phyloP scores from a whole-genome alignment of 1,140 invertebrate genomes.

The Leptinotarsa defecta region DNA sequence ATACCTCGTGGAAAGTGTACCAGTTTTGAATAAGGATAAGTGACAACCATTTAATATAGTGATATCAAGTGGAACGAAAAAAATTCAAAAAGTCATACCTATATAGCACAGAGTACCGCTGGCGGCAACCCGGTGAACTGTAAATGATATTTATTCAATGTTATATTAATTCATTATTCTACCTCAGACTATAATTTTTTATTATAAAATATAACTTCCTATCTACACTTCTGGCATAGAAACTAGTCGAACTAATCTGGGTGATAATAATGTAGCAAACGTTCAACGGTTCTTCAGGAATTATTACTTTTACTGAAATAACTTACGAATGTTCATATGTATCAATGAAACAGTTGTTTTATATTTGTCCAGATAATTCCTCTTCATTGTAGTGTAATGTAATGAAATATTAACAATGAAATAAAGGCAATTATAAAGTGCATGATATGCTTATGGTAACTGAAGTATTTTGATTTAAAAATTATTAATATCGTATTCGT shows the following conservation, averaged over 20 bases:
- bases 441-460: too few relatives aligned
- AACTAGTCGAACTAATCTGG: not conserved
- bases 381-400: too few relatives aligned
- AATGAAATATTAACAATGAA: too few relatives aligned
- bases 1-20: not conserved
- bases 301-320: not conserved
- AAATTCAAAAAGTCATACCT: too few relatives aligned
- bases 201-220: not conserved
- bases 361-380: too few relatives aligned
- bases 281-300: not conserved
- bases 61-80: not conserved
- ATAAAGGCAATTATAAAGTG: too few relatives aligned
- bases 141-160: not conserved
- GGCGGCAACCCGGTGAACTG: not conserved
- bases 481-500: too few relatives aligned
- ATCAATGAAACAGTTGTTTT: too few relatives aligned
- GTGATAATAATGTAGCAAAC: conserved; percentile 2
- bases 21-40: not conserved
- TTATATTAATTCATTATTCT: conserved; percentile 1
- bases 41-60: not conserved
- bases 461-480: too few relatives aligned
- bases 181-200: not conserved
- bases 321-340: too few relatives aligned
- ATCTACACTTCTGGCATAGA: not conserved
- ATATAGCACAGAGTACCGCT: not conserved